Conservation (phyloP, 2,113 vertebrate species). For the Forbesichthys agassizii region DNA sequence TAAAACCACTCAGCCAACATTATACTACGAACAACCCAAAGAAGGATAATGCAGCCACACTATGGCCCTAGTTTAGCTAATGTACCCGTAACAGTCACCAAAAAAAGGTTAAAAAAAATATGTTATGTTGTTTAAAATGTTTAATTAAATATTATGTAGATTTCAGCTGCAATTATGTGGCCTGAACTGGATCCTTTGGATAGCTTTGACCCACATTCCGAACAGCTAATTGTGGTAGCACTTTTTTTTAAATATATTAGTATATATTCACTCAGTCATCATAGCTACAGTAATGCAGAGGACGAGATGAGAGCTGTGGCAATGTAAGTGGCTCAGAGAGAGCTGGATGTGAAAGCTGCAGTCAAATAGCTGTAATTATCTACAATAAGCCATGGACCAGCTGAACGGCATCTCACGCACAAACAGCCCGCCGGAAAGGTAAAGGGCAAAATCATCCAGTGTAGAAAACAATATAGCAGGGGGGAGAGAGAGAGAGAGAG, state of each 20-base stretch:
- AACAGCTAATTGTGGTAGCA: conserved; percentile 10
- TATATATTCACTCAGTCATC: conserved; percentile 37
- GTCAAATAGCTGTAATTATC: conserved; percentile 80
- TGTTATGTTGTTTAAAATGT: too few species aligned
- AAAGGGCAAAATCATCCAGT: conserved; percentile 28
- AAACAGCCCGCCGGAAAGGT: conserved; percentile 44
- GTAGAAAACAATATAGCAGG: conserved; percentile 39
- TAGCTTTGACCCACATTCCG: not conserved
- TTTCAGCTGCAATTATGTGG: too few species aligned
- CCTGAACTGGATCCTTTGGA: not conserved
- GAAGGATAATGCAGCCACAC: too few species aligned
- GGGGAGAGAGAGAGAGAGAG: not conserved
- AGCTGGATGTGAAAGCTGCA: conserved; percentile 69
- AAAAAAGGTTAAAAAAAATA: too few species aligned
- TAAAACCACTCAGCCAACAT: too few species aligned
- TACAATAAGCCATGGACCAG: conserved; percentile 69
- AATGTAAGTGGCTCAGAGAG: conserved; percentile 73
- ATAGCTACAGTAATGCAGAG: conserved; percentile 46
- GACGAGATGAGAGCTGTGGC: conserved; percentile 58
- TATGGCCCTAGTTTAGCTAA: too few species aligned
- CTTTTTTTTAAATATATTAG: too few species aligned
- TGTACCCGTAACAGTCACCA: too few species aligned
- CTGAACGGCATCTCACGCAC: conserved; percentile 68
- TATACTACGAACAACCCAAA: too few species aligned
- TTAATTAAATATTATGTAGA: not conserved